Evolutionary conservation across 2,888 invertebrate genomes (phyloP), one percentile per base, ranked within the genome.

Genomic region (Tortricodes alternella): DNA sequence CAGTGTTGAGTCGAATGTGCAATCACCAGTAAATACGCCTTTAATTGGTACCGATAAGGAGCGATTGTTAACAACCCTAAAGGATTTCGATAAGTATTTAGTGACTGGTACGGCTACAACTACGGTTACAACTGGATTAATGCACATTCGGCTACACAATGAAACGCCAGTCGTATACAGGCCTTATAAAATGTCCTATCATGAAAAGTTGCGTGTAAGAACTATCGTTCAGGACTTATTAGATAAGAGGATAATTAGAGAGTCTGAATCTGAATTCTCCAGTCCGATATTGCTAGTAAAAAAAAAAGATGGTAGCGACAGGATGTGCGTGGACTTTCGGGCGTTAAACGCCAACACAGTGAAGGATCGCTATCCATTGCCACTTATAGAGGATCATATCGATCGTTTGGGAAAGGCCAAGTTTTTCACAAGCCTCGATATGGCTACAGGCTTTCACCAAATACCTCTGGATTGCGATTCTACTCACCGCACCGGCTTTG

Each of bases 221-320:
- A 58, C 59, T 23, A 65, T 66, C 5, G 51, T 61, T 18, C 23
- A 50, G 0, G 66, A 64, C 18, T 41, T 66, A 1, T 4, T 58
- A 4, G 35, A 38, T 0, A 64, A 65, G 15, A 57, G 60, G 0
- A 61, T 67, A 2, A 63, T 65, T 48, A 21, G 63, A 0, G 59
- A 62, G n/a, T 62, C 60, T 0, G 21, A 58, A 8, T 65, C 65
- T 0, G 53, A 57, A 3, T 65, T 56, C 24, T 38, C 61, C 0
- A 66, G 66, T 29, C 63, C 63, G 2, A 56, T 65, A 1, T 24
- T 67, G 0, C 32, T 64, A 8, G 65, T 67, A 3, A 67, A 65
- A 23, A 67, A 67, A 29, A 62, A 56, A 16, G 53, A 62, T 7
- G 63, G 63, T 2, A 27, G 51, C 0, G 62, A 62, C 34, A 23